Evolutionary conservation across 2,888 invertebrate genomes (phyloP).

Genomic region (Trichogramma evanescens): DNA sequence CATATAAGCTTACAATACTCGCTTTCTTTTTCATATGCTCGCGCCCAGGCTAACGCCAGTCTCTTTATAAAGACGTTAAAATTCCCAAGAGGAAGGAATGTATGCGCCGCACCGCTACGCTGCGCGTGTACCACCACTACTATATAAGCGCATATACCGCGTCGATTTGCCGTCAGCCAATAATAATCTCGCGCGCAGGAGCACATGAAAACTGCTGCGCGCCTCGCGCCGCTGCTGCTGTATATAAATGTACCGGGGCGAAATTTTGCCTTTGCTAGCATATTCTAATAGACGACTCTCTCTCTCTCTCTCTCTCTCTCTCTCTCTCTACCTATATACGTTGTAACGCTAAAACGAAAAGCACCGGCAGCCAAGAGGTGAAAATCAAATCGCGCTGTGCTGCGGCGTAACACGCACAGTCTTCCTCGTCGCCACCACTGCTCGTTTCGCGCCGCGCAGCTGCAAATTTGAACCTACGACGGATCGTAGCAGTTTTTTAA

Average conservation of each 20-base stretch:
- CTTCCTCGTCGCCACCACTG: too few species aligned
- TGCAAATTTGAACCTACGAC: too few species aligned
- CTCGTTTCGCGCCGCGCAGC: too few species aligned
- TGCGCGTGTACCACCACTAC: too few species aligned
- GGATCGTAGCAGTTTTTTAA: too few species aligned
- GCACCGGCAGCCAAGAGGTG: too few species aligned
- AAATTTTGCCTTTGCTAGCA: constrained; percentile 1
- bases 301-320: not conserved
- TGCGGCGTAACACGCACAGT: too few species aligned
- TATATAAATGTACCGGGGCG: not conserved
- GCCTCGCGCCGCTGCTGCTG: constrained; percentile 24
- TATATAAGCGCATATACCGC: too few species aligned
- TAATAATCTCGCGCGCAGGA: constrained; percentile 26
- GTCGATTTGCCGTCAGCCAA: not conserved
- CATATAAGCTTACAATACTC: constrained; percentile 17
- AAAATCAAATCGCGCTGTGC: too few species aligned
- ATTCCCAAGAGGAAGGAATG: constrained; percentile 28
- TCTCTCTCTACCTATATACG: not conserved
- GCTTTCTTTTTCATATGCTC: constrained; percentile 9
- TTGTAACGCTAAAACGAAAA: too few species aligned
- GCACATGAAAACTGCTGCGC: constrained; percentile 18
- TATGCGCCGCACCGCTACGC: constrained; percentile 4
- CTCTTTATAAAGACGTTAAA: constrained; percentile 31
- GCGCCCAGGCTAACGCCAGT: too few species aligned
- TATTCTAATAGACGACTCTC: not conserved